Evolutionary conservation across 1,140 invertebrate genomes (phyloP).

Genomic region (Drosophila willistoni): DNA sequence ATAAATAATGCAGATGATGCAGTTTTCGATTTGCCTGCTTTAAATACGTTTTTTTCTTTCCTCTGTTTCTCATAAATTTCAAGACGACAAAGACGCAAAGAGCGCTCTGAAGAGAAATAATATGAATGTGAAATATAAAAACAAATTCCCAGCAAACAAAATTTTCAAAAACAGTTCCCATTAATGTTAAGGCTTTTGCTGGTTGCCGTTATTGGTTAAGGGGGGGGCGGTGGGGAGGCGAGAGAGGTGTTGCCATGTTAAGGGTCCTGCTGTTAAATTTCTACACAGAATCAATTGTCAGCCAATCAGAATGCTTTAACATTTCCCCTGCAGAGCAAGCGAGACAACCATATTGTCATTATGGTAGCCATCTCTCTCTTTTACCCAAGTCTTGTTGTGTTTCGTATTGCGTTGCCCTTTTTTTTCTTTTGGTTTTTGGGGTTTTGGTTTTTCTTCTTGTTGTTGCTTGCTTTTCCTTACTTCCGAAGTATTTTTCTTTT

Average conservation of each 20-base stretch:
- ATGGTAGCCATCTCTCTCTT: conserved; percentile 6
- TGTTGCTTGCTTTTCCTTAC: conserved; percentile 23
- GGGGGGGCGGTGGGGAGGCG: too few relatives aligned
- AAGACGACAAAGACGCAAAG: conserved; percentile 1
- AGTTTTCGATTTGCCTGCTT: conserved; percentile 9
- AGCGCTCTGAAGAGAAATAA: not conserved
- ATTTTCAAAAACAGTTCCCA: conserved; percentile 29
- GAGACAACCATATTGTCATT: conserved; percentile 40
- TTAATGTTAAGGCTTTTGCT: not conserved
- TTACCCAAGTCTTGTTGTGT: not conserved
- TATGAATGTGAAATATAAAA: not conserved
- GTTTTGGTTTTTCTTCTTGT: conserved; percentile 8
- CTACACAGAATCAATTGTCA: not conserved
- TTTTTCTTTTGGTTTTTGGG: not conserved
- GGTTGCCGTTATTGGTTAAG: not conserved
- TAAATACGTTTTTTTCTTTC: conserved; percentile 43
- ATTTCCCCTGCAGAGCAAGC: conserved; percentile 66
- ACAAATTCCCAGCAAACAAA: conserved; percentile 29
- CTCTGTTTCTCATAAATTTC: conserved; percentile 46
- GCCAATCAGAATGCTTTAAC: conserved; percentile 60
- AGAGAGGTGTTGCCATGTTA: not conserved
- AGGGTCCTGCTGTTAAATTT: conserved; percentile 41
- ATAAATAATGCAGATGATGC: conserved; percentile 69
- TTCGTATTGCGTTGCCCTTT: conserved; percentile 24
- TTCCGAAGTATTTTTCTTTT: conserved; percentile 47